Base-by-base conservation (phyloP, 2,888 invertebrate species). In the Microctonus aethiopoides region DNA sequence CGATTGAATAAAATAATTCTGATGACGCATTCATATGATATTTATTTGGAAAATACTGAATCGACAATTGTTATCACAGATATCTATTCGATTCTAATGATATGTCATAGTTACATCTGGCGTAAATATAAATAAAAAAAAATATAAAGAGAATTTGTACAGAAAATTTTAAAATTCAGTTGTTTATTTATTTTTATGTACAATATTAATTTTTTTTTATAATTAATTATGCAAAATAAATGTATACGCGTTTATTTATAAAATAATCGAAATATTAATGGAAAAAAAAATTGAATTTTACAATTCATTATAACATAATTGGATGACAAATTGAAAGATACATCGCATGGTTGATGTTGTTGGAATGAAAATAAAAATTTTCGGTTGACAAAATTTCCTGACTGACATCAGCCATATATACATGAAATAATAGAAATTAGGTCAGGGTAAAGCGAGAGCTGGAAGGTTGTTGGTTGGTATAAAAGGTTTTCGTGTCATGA, bases 401-500 rank as follows among this genome's bases (percentile, higher is more conserved):
- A 22, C 9, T 39, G 6, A 54, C 26, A 26, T 52, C 11, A 22
- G 22, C n/a, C 29, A 57, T 29, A 57, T 24, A 61, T 41, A 46
- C 46, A 46, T 41, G 26, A 46, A n/a, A 13, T 11, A 16, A 46
- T 46, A 7, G 34, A 64, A 65, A 65, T 9, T 54, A 39, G 65
- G 65, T 65, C 65, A 46, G 46, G 16, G 9, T 9, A 4, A 46
- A 46, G 16, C 4, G 39, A n/a, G 39, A n/a, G 36, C n/a, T 34
- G 20, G 51, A n/a, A 4, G 2, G 2, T 26, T 24, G 13, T 24
- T 65, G 41, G 46, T 24, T 22, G 26, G 16, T 57, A 32, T 57
- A 32, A 22, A 36, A n/a, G n/a, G 56, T 56, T 69, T 16, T 16
- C 34, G 59, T 60, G 69, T 60, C 59, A 64, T 41, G 11, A 59